Conservation (phyloP, 2,888 invertebrate genomes). For the Cephus nigrinus region DNA sequence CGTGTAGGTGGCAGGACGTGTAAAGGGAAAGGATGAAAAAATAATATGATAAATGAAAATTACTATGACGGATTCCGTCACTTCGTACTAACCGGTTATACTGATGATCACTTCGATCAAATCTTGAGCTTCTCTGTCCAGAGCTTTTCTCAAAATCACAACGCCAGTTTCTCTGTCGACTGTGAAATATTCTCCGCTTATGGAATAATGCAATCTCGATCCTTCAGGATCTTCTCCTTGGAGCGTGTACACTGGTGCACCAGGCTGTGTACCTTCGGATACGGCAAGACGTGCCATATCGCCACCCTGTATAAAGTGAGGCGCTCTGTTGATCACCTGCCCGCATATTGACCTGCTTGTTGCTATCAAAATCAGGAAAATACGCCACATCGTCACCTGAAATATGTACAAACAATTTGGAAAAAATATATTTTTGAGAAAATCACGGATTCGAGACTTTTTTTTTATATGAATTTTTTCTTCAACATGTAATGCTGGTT, state of each 20-base stretch:
- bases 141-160: constrained; percentile 75
- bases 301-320: constrained; percentile 81
- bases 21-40: not conserved
- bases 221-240: constrained; percentile 83
- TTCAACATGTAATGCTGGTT: not conserved
- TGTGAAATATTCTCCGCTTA: constrained; percentile 84
- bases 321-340: constrained; percentile 77
- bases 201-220: constrained; percentile 78
- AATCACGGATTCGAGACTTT: not conserved
- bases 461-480: not conserved
- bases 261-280: constrained; percentile 79
- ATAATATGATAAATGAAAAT: not conserved
- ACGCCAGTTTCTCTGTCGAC: constrained; percentile 83
- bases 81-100: constrained; percentile 73
- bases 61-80: not conserved
- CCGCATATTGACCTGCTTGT: constrained; percentile 49
- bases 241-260: constrained; percentile 81
- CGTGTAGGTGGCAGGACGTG: not conserved
- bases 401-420: not conserved
- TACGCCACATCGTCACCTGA: constrained; percentile 53
- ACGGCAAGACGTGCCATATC: constrained; percentile 83
- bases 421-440: not conserved
- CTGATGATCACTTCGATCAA: constrained; percentile 84
- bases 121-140: constrained; percentile 79
- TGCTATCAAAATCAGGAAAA: constrained; percentile 42